These are phyloP conservation scores for Istiophorus platypterus DNA, from an alignment of 2,113 vertebrate genomes.

Conservation along the genomic window DNA sequence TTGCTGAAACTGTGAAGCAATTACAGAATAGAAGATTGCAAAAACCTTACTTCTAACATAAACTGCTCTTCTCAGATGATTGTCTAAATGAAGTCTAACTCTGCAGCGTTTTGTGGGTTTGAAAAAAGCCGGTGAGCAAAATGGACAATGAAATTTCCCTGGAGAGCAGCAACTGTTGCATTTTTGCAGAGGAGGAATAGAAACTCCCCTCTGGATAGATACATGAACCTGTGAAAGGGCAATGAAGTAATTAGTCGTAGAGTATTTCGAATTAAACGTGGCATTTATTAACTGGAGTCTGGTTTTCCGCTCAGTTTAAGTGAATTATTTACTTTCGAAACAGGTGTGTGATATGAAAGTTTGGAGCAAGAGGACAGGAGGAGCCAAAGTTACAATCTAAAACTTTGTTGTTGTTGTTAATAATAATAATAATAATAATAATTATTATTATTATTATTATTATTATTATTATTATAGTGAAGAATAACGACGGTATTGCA, in stretches of 20 bases:
- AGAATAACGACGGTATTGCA: no score
- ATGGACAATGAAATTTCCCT: slow-evolving; percentile 22
- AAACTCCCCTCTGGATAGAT: slow-evolving; percentile 26
- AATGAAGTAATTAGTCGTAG: neutral
- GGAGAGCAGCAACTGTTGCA: slow-evolving; percentile 39
- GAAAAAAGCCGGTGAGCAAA: slow-evolving; percentile 29
- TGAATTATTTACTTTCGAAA: neutral
- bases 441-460: no score
- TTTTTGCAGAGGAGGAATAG: neutral
- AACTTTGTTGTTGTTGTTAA: no score
- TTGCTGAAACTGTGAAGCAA: neutral
- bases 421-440: no score
- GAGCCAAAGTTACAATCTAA: no score
- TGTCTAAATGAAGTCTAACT: slow-evolving; percentile 16
- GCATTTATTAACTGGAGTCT: neutral
- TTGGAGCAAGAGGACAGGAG: no score
- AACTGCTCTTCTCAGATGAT: slow-evolving; percentile 27
- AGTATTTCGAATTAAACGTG: neutral
- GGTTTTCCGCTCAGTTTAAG: no score
- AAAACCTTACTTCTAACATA: slow-evolving; percentile 3
- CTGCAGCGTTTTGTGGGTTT: slow-evolving; percentile 23
- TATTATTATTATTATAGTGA: no score
- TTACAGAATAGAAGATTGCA: neutral
- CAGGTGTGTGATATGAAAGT: neutral
- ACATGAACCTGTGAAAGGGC: slow-evolving; percentile 15